Base-by-base conservation (phyloP, 1,140 invertebrate species). In the Dryas iulia region DNA sequence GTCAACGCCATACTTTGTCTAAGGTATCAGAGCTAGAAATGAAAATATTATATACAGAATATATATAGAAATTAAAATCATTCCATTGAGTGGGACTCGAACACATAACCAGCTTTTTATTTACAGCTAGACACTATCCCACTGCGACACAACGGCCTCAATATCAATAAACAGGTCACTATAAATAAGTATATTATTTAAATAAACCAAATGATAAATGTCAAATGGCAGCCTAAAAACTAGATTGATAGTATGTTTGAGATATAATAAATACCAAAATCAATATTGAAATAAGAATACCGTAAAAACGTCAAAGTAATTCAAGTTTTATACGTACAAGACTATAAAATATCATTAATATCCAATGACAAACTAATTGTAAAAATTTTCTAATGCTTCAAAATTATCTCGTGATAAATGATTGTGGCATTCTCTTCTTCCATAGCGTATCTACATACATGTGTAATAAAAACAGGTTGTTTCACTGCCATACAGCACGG, bases 141-240 rank as follows among this genome's bases (percentile, higher is more conserved):
- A n/a, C n/a, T n/a, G n/a, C n/a, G n/a, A n/a, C n/a, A n/a, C n/a
- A n/a, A n/a, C n/a, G n/a, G 39, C 39, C 18, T 18, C 18, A 47
- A 47, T 47, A 47, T 47, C 53, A 56, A 56, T 80, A 79, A 77
- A 76, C 63, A 66, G 71, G 75, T 67, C 76, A 78, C 76, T 77
- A 75, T 65, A 65, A 80, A 79, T 60, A 65, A 80, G 78, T 60
- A 81, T 78, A 76, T 39, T 64, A 83, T 85, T 86, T 81, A 79
- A 77, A 84, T 84, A 83, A 86, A 81, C 77, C n/a, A 73, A 79
- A 81, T 70, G 74, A 77, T 72, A 65, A 68, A 73, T 78, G 76
- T 76, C 78, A 71, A 77, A 82, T 78, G 62, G 69, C 58, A 62
- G 31, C 67, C 53, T 67, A 64, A 71, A 78, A 47, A 39, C 0